Conservation (phyloP, 2,888 invertebrate species). For the Neoascia interrupta region DNA sequence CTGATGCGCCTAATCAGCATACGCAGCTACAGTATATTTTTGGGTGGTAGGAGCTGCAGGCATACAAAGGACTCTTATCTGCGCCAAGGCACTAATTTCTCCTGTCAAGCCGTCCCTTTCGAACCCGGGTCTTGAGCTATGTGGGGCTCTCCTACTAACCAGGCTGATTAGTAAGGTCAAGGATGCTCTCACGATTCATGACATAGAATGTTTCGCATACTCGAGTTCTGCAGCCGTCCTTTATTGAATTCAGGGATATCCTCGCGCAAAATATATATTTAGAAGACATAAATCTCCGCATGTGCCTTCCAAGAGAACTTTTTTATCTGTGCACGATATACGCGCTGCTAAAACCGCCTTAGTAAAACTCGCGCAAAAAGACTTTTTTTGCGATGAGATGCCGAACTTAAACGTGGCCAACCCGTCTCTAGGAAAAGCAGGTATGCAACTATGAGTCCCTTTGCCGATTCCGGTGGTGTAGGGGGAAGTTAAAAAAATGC, state of each 20-base stretch:
- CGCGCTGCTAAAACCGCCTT: not conserved
- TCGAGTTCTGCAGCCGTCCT: conserved; percentile 20
- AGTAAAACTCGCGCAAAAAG: not conserved
- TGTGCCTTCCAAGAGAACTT: not conserved
- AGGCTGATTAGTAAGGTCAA: conserved; percentile 2
- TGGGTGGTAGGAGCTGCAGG: not conserved
- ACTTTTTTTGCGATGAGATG: conserved; percentile 20
- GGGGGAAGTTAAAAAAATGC: conserved; percentile 63
- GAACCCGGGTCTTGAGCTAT: not conserved
- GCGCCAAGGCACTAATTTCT: conserved; percentile 7
- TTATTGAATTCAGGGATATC: conserved; percentile 28
- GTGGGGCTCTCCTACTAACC: not conserved
- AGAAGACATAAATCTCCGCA: not conserved
- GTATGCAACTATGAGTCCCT: conserved; percentile 40
- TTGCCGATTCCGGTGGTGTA: conserved; percentile 48
- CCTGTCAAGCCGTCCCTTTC: conserved; percentile 14
- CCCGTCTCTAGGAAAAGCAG: conserved; percentile 32
- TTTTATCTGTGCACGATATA: not conserved
- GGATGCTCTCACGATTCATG: not conserved
- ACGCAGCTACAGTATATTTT: conserved; percentile 27
- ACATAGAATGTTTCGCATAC: conserved; percentile 14
- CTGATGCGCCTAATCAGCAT: conserved; percentile 24
- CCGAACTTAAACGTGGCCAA: not conserved
- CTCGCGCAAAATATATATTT: conserved; percentile 21
- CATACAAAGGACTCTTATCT: conserved; percentile 4